phyloP scores from a whole-genome alignment of 2,888 invertebrate genomes.

The Alcis repandata region DNA sequence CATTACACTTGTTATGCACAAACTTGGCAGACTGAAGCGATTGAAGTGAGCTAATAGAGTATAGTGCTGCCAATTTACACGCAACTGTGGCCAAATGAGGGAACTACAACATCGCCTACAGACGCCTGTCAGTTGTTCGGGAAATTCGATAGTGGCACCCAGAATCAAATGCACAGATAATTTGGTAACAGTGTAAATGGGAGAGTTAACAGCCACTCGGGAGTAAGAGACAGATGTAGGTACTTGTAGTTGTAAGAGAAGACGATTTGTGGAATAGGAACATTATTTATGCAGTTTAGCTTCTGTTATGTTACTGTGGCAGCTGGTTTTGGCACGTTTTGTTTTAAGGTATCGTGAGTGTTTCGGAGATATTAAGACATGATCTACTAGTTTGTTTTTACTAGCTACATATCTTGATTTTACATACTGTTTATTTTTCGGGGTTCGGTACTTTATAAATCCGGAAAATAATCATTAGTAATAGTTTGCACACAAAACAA shows the following conservation, averaged over 20 bases:
- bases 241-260: background rate
- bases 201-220: conserved; percentile 1
- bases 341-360: no score
- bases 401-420: no score
- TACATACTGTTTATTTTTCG: no score
- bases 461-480: no score
- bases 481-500: no score
- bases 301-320: no score
- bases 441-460: no score
- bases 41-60: conserved; percentile 6
- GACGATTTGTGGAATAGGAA: background rate
- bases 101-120: background rate
- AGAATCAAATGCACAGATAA: background rate
- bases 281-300: no score
- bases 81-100: background rate
- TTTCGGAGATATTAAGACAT: no score
- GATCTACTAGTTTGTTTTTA: no score
- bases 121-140: background rate
- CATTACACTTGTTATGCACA: conserved; percentile 1
- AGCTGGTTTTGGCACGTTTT: no score
- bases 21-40: conserved; percentile 2
- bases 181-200: background rate
- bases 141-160: background rate
- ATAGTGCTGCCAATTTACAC: background rate
- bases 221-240: conserved; percentile 1